Conservation (phyloP, 2,888 invertebrate genomes). For the Griposia aprilina region DNA sequence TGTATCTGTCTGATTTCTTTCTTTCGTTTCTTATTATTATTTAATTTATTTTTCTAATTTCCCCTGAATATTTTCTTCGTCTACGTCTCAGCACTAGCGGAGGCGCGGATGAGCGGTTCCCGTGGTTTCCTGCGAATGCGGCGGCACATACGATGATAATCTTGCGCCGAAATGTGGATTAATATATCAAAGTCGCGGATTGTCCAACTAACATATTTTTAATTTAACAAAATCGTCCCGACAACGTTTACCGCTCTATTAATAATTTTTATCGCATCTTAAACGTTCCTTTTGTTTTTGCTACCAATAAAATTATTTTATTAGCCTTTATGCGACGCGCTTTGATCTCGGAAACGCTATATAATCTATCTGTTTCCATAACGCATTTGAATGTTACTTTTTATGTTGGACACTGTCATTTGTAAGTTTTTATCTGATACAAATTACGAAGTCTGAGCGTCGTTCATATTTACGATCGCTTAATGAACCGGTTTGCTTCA, state of each 20-base stretch:
- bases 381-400: slow-evolving; percentile 67
- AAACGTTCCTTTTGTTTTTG: slow-evolving; percentile 86
- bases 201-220: slow-evolving; percentile 69
- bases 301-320: slow-evolving; percentile 82
- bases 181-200: slow-evolving; percentile 79
- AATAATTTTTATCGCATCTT: slow-evolving; percentile 85
- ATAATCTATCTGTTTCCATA: slow-evolving; percentile 69
- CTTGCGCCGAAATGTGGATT: slow-evolving; percentile 81
- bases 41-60: neutral
- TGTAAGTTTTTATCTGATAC: slow-evolving; percentile 67
- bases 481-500: slow-evolving; percentile 72
- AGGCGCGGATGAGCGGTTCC: slow-evolving; percentile 73
- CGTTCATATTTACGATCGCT: slow-evolving; percentile 70
- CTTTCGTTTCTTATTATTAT: neutral
- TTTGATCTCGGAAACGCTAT: slow-evolving; percentile 74
- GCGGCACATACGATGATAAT: slow-evolving; percentile 81
- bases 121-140: slow-evolving; percentile 74
- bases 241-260: slow-evolving; percentile 83
- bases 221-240: slow-evolving; percentile 76
- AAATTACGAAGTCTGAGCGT: slow-evolving; percentile 61
- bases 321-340: slow-evolving; percentile 72
- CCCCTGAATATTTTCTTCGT: neutral
- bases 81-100: slow-evolving; percentile 74
- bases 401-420: slow-evolving; percentile 69
- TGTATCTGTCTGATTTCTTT: neutral